Percentiles rank a stretch among this genome's conserved stretches.
Conservation (phyloP, 1,140 invertebrate genomes). For the Chrysomallon squamiferum region DNA sequence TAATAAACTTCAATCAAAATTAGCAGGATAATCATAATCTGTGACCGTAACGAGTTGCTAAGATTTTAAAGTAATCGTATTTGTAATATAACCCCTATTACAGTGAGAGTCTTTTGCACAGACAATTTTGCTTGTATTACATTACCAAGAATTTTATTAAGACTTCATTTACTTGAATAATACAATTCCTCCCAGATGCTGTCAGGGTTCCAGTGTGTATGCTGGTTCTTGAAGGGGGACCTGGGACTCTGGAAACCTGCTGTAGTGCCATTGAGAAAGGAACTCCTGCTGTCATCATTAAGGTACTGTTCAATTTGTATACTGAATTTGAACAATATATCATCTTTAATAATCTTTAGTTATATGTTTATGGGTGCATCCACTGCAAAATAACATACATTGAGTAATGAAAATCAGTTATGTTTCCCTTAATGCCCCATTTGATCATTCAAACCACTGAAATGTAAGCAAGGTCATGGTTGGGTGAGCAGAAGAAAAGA, state of each 20-base stretch:
- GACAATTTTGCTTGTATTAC: no score
- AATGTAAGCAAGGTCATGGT: no score
- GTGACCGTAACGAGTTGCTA: not conserved
- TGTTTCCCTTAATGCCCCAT: no score
- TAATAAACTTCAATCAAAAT: not conserved
- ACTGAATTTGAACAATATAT: not conserved
- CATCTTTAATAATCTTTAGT: not conserved
- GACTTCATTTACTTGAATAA: no score
- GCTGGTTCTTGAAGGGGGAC: slow-evolving; percentile 62
- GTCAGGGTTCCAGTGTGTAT: slow-evolving; percentile 57
- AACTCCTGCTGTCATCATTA: slow-evolving; percentile 61
- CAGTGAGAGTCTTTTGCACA: no score
- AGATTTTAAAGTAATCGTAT: no score
- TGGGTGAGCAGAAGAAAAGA: no score
- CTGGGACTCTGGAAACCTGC: slow-evolving; percentile 59
- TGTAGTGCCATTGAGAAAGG: slow-evolving; percentile 49
- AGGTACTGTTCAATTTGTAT: slow-evolving; percentile 36
- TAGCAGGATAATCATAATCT: not conserved
- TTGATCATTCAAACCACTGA: no score
- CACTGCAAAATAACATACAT: no score
- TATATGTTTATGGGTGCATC: not conserved
- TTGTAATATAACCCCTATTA: no score
- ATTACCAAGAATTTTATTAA: no score
- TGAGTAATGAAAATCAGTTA: no score
- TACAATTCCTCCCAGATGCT: slow-evolving; percentile 34